A percentile compares a stretch with the other conserved stretches of the same genome.
phyloP scores from a whole-genome alignment of 2,888 invertebrate genomes.

The Podabrus alpinus region DNA sequence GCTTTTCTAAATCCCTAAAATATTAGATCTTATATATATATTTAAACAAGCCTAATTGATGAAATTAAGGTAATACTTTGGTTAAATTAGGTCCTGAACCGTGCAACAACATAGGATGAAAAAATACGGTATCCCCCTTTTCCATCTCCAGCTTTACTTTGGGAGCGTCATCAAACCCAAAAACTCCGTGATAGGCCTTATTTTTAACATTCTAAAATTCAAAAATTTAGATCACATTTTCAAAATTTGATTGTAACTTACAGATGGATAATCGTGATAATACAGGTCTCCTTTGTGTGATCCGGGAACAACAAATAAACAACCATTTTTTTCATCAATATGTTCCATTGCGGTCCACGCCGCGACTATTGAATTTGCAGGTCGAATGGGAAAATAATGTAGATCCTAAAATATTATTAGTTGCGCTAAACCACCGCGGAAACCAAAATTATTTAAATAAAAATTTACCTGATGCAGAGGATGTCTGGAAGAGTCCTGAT shows the following conservation, averaged over 20 bases:
- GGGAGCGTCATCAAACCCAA: slow-evolving; percentile 55
- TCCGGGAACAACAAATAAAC: slow-evolving; percentile 80
- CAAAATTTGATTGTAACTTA: slow-evolving; percentile 43
- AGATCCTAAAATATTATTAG: slow-evolving; percentile 65
- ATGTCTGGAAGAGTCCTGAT: slow-evolving; percentile 64
- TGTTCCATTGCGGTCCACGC: slow-evolving; percentile 88
- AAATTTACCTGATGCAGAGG: slow-evolving; percentile 70
- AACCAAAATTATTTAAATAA: no score
- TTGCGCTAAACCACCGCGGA: not conserved
- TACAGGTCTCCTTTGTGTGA: slow-evolving; percentile 68
- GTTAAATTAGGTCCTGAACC: slow-evolving; percentile 82
- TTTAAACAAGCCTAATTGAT: not conserved
- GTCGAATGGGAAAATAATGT: slow-evolving; percentile 86
- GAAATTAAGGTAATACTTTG: slow-evolving; percentile 53
- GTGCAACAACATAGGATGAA: slow-evolving; percentile 85
- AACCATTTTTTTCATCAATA: slow-evolving; percentile 76
- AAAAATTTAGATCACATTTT: not conserved
- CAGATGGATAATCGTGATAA: slow-evolving; percentile 72
- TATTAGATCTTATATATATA: no score
- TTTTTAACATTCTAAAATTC: slow-evolving; percentile 61
- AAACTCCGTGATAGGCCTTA: slow-evolving; percentile 72
- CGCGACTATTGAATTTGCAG: slow-evolving; percentile 78
- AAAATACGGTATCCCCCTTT: slow-evolving; percentile 85
- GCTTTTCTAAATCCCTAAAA: slow-evolving; percentile 72
- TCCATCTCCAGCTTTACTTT: slow-evolving; percentile 74